phyloP scores from a whole-genome alignment of 1,140 invertebrate genomes.

The Bicyclus anynana region DNA sequence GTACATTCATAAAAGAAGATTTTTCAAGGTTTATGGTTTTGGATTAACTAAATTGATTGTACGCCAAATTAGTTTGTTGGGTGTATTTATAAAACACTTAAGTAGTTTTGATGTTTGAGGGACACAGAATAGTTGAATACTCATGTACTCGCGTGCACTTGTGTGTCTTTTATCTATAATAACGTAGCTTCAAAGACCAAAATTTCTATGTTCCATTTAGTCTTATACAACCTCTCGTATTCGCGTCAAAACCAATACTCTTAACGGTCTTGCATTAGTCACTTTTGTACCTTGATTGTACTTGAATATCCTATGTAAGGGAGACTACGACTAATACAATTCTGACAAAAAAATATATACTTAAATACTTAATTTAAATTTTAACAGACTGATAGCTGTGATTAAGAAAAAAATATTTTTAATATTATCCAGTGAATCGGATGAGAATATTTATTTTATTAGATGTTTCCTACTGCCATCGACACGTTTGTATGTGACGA shows the following conservation, averaged over 20 bases:
- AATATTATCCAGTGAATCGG: conserved; percentile 76
- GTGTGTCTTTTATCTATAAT: background rate
- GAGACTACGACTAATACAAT: conserved; percentile 72
- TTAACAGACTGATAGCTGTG: conserved; percentile 77
- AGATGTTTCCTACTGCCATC: conserved; percentile 72
- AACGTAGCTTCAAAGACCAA: conserved; percentile 47
- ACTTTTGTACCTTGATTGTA: conserved; percentile 74
- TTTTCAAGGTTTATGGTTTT: no score
- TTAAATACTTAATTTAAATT: conserved; percentile 75
- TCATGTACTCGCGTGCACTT: background rate
- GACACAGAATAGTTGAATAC: no score
- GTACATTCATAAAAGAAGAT: no score
- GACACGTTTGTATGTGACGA: conserved; percentile 58
- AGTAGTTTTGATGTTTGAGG: no score
- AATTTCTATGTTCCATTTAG: conserved; percentile 44
- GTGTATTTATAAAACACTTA: no score
- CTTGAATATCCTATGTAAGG: conserved; percentile 68
- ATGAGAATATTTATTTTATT: conserved; percentile 76
- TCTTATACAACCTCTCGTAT: conserved; percentile 42
- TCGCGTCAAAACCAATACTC: conserved; percentile 65
- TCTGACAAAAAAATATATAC: conserved; percentile 66
- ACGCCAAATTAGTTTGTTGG: no score
- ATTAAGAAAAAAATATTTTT: conserved; percentile 78
- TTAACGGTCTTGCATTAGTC: conserved; percentile 73
- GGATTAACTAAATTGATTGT: no score